A percentile compares a stretch with the other conserved stretches of the same genome.
Evolutionary conservation across 92 coral and sea anemone genomes (phyloP).

Genomic region (Porites rus): DNA sequence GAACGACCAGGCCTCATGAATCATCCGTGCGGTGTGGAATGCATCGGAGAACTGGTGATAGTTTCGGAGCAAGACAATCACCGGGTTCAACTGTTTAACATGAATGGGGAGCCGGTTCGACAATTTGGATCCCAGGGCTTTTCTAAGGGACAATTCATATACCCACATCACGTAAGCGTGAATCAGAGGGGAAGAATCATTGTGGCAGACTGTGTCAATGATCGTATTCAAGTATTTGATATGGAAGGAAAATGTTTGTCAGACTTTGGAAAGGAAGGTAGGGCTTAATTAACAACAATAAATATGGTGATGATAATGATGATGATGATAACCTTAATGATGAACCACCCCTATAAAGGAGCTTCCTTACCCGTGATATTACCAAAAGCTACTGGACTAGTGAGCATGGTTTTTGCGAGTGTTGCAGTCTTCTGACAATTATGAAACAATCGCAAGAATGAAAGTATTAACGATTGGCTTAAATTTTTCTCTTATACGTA

Average conservation of each 20-base stretch:
- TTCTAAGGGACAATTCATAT: constrained; percentile 86
- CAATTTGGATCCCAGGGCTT: constrained; percentile 93
- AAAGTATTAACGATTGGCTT: too few relatives aligned
- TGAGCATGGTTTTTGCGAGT: too few relatives aligned
- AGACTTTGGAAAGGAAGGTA: constrained; percentile 97
- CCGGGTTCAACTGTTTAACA: constrained; percentile 86
- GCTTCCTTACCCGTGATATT: too few relatives aligned
- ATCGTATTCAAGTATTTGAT: constrained; percentile 92
- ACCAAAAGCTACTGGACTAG: too few relatives aligned
- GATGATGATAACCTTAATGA: too few relatives aligned
- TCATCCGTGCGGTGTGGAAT: constrained; percentile 95
- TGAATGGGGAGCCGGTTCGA: constrained; percentile 83
- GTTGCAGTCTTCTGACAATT: too few relatives aligned
- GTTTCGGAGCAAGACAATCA: constrained; percentile 96
- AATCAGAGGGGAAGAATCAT: constrained; percentile 81
- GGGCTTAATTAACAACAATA: not conserved
- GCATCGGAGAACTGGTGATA: constrained; percentile 87
- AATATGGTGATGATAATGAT: too few relatives aligned
- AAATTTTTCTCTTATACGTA: too few relatives aligned
- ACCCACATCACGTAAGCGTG: constrained; percentile 90
- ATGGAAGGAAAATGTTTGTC: constrained; percentile 80
- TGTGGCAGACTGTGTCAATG: constrained; percentile 98
- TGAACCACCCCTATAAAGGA: too few relatives aligned
- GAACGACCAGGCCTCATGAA: constrained; percentile 79
- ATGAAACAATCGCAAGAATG: too few relatives aligned